Evolutionary conservation across 1,140 invertebrate species (phyloP).

Genomic region (Paramacrobiotus metropolitanus): DNA sequence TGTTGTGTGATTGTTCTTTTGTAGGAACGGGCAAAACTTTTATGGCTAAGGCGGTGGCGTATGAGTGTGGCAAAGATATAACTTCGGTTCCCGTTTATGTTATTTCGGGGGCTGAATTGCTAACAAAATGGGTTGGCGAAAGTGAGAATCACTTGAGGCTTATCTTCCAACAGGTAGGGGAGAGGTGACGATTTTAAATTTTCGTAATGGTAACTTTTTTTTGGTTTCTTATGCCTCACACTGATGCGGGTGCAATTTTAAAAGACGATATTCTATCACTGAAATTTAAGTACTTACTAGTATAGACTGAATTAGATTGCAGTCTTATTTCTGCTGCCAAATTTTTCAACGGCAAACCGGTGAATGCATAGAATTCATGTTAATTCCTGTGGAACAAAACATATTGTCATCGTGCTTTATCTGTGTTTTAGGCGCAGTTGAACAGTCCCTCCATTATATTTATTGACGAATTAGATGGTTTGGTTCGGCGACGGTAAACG

Average conservation of each 20-base stretch:
- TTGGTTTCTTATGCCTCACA: background rate
- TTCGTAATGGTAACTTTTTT: too few relatives aligned
- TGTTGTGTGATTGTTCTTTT: background rate
- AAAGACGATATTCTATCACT: too few relatives aligned
- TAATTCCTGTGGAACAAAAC: too few relatives aligned
- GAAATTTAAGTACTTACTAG: too few relatives aligned
- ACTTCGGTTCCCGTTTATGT: background rate
- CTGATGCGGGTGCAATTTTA: too few relatives aligned
- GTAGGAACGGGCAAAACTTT: conserved; percentile 1
- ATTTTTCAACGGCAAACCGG: too few relatives aligned
- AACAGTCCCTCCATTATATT: conserved; percentile 3
- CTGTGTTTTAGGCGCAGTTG: background rate
- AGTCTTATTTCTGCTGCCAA: too few relatives aligned
- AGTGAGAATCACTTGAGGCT: background rate
- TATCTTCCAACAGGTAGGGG: background rate
- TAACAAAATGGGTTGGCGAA: conserved; percentile 2
- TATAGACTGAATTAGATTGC: too few relatives aligned
- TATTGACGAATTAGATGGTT: background rate
- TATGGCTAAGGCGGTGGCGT: background rate
- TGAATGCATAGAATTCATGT: too few relatives aligned
- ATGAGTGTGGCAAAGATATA: background rate
- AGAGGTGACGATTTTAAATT: too few relatives aligned
- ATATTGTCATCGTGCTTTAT: too few relatives aligned
- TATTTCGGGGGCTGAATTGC: background rate
- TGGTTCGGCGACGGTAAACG: background rate